Evolutionary conservation across 2,797 vertebrate genomes (phyloP).

Genomic region (Anomalospiza imberbis): DNA sequence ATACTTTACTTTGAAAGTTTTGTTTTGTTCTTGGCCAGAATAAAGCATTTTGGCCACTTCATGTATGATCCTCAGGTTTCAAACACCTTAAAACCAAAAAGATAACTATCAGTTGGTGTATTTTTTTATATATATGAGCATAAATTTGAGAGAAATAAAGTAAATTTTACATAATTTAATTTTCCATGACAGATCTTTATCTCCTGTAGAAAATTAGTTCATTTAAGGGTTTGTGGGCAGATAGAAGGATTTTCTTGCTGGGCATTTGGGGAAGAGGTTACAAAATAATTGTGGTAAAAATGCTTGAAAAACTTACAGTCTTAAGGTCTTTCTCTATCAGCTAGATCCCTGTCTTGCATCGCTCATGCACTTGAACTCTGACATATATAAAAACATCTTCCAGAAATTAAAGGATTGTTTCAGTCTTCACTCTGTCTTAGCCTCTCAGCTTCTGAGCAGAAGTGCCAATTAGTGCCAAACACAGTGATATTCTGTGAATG

Average conservation of each 20-base stretch:
- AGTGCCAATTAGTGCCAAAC: not conserved
- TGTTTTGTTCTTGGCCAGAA: not conserved
- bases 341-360: not conserved
- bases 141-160: not conserved
- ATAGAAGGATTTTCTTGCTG: not conserved
- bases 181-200: not conserved
- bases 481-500: not conserved
- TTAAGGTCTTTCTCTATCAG: not conserved
- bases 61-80: not conserved
- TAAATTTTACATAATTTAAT: not conserved
- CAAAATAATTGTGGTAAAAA: not conserved
- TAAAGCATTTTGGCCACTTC: not conserved
- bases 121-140: not conserved
- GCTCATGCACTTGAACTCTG: not conserved
- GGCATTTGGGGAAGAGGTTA: fast-evolving
- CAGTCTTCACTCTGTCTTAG: not conserved
- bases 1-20: not conserved
- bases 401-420: not conserved
- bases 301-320: not conserved
- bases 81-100: not conserved
- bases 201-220: not conserved
- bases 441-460: not conserved
- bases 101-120: not conserved
- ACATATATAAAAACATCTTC: not conserved
- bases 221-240: not conserved